Percentiles rank a stretch among this genome's conserved stretches.
Conservation (phyloP, 2,888 invertebrate genomes). For the Synergus gifuensis region DNA sequence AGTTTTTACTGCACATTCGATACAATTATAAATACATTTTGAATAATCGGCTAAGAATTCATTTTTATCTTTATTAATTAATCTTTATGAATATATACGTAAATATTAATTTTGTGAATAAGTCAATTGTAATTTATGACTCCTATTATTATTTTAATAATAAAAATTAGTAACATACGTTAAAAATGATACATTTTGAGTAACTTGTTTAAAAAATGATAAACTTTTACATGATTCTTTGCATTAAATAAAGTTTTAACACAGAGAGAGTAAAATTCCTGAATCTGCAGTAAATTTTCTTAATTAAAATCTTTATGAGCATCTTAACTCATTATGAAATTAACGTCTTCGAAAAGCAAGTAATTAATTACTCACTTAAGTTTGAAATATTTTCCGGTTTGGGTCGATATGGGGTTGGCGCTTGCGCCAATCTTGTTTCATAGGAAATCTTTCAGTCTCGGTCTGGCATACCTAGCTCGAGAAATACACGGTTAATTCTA, state of each 20-base stretch:
- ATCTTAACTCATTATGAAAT: neutral
- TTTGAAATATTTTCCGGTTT: conserved; percentile 47
- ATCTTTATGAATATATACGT: too few relatives aligned
- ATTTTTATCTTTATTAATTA: too few relatives aligned
- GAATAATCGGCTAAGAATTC: too few relatives aligned
- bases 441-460: conserved; percentile 41
- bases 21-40: too few relatives aligned
- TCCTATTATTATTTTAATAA: too few relatives aligned
- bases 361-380: conserved; percentile 2
- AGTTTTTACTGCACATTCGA: too few relatives aligned
- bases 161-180: too few relatives aligned
- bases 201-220: too few relatives aligned
- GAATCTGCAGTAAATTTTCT: neutral
- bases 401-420: conserved; percentile 53
- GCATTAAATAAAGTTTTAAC: conserved; percentile 48
- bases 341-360: neutral
- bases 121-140: too few relatives aligned
- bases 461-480: conserved; percentile 42
- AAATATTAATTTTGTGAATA: too few relatives aligned
- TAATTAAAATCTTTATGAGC: neutral
- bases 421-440: conserved; percentile 48
- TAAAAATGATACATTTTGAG: too few relatives aligned
- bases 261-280: neutral
- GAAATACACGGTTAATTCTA: conserved; percentile 36
- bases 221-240: neutral